phyloP scores from a whole-genome alignment of 1,140 invertebrate species.

The Archivesica marissinica region DNA sequence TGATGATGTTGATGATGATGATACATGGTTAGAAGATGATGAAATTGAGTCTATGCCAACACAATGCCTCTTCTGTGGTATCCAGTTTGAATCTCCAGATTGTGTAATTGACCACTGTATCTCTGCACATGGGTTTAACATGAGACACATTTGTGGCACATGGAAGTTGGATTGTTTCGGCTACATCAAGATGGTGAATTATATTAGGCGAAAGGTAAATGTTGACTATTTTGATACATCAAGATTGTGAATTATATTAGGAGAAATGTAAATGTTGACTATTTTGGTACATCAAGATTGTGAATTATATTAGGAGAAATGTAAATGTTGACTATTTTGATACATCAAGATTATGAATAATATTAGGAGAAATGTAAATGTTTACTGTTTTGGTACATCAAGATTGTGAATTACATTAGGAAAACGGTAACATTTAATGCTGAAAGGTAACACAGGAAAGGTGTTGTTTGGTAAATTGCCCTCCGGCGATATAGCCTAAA shows the following conservation, averaged over 20 bases:
- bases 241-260: too few species aligned
- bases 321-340: neutral
- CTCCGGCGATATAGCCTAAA: too few species aligned
- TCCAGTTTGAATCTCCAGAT: constrained; percentile 81
- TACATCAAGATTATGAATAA: too few species aligned
- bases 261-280: too few species aligned
- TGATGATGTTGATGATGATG: constrained; percentile 83
- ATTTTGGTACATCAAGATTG: too few species aligned
- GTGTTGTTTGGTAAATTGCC: too few species aligned
- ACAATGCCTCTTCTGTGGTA: constrained; percentile 86
- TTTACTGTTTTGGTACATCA: too few species aligned
- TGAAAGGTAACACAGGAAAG: too few species aligned
- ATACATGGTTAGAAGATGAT: constrained; percentile 84
- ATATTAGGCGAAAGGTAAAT: constrained; percentile 87
- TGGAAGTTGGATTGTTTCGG: constrained; percentile 92
- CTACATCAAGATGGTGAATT: constrained; percentile 95
- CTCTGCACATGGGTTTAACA: constrained; percentile 88
- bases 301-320: too few species aligned
- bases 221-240: neutral
- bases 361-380: too few species aligned
- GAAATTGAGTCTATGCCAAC: constrained; percentile 76
- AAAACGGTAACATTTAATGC: too few species aligned
- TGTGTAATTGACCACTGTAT: constrained; percentile 85
- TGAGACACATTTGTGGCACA: constrained; percentile 88
- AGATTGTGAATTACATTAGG: too few species aligned